A percentile compares a stretch with the other conserved stretches of the same genome.
These are phyloP conservation scores for Crioceris asparagi DNA, from an alignment of 2,888 invertebrate species.

Conservation along the genomic window DNA sequence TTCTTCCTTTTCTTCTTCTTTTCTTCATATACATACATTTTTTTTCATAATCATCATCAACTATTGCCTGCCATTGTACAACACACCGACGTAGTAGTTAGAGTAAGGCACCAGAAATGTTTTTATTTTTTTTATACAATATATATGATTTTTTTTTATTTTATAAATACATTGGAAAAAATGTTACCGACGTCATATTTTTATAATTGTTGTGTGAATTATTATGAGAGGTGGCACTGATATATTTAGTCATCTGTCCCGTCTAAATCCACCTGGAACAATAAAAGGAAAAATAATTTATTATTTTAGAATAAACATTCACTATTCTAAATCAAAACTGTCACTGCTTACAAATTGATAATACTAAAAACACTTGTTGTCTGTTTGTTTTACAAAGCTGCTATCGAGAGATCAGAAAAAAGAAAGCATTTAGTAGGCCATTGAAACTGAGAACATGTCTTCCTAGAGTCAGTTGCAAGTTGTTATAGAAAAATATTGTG, in stretches of 20 bases:
- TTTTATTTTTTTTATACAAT: conserved; percentile 17
- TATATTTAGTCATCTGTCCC: conserved; percentile 20
- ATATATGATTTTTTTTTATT: conserved; percentile 29
- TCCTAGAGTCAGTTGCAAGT: no score
- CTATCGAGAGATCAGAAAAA: no score
- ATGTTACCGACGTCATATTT: conserved; percentile 32
- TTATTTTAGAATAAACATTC: background rate
- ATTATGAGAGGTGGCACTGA: conserved; percentile 36
- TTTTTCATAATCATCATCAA: no score
- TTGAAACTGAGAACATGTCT: no score
- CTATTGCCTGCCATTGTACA: conserved; percentile 32
- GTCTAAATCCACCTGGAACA: conserved; percentile 20
- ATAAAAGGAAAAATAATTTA: background rate
- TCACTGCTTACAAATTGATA: no score
- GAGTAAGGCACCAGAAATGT: conserved; percentile 38
- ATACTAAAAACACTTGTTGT: no score
- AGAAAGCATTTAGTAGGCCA: no score
- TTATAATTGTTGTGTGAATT: background rate
- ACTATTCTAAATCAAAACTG: background rate
- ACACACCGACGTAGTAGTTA: conserved; percentile 31
- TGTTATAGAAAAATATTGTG: no score
- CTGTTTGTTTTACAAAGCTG: no score
- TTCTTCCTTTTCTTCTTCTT: no score
- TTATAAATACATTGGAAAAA: conserved; percentile 35
- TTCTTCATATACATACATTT: no score